Evolutionary conservation across 2,797 vertebrate genomes (phyloP).

Genomic region (Adrianichthys oophorus): DNA sequence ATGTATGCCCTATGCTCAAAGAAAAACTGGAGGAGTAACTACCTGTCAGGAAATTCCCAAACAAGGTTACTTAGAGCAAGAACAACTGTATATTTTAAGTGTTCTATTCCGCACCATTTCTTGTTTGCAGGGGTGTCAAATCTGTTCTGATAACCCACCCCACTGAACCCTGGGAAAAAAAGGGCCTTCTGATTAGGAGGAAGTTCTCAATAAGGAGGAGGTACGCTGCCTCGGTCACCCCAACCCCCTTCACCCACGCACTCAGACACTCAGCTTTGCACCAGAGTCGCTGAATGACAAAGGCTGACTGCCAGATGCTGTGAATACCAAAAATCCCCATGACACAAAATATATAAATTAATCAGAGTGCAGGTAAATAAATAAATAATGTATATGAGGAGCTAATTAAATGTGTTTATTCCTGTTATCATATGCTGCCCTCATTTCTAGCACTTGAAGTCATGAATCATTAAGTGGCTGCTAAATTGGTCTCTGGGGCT

Average conservation of each 20-base stretch:
- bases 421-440: constrained; percentile 92
- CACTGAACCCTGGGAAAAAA: constrained; percentile 42
- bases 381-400: constrained; percentile 86
- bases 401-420: constrained; percentile 98
- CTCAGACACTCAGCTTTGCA: constrained; percentile 31
- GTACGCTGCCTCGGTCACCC: constrained; percentile 30
- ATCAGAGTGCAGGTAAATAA: constrained; percentile 83
- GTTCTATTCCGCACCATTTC: constrained; percentile 70
- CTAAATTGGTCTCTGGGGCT: constrained; percentile 95
- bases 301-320: constrained; percentile 80
- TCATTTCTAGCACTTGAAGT: constrained; percentile 90
- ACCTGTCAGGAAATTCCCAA: constrained; percentile 81
- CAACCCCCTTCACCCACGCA: constrained; percentile 3
- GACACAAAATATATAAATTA: constrained; percentile 81
- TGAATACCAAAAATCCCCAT: constrained; percentile 77
- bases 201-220: constrained; percentile 68
- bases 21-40: constrained; percentile 79
- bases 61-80: constrained; percentile 77
- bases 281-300: constrained; percentile 72
- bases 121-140: constrained; percentile 66
- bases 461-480: constrained; percentile 95
- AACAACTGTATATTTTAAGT: constrained; percentile 80
- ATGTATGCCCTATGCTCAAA: constrained; percentile 77
- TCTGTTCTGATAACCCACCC: constrained; percentile 67
- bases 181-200: constrained; percentile 67